A percentile compares a stretch with the other conserved stretches of the same genome.
Conservation (phyloP, 2,797 vertebrate genomes). For the Cuniculus paca region DNA sequence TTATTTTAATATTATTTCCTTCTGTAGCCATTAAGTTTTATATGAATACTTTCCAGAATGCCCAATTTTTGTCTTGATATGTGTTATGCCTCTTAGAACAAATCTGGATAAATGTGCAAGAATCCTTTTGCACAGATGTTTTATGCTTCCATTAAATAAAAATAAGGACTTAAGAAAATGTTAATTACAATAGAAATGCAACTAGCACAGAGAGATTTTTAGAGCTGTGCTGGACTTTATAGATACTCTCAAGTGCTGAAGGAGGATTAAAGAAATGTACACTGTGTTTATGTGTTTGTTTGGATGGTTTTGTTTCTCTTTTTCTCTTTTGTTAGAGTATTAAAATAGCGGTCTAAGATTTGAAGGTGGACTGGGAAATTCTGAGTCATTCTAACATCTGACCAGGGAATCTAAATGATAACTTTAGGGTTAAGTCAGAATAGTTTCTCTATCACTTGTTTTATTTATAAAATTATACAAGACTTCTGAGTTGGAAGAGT, state of each 20-base stretch:
- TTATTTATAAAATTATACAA: constrained; percentile 58
- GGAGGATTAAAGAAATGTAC: constrained; percentile 74
- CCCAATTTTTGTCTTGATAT: constrained; percentile 59
- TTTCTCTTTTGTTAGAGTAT: not conserved
- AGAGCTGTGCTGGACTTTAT: constrained; percentile 31
- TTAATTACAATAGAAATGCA: constrained; percentile 54
- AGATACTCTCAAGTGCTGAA: not conserved
- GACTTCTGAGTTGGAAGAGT: constrained; percentile 5
- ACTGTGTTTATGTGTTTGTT: constrained; percentile 50
- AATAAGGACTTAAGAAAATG: constrained; percentile 45
- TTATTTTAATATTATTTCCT: constrained; percentile 67
- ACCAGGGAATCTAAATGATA: not conserved
- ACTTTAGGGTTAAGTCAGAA: not conserved
- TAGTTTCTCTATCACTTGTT: constrained; percentile 18
- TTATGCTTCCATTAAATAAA: constrained; percentile 72
- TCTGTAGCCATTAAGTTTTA: constrained; percentile 69
- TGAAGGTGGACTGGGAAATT: not conserved
- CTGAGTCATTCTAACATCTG: not conserved
- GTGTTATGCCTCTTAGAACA: constrained; percentile 75
- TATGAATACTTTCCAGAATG: constrained; percentile 66
- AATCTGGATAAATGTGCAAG: constrained; percentile 66
- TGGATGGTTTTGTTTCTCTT: constrained; percentile 34
- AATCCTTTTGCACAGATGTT: constrained; percentile 66
- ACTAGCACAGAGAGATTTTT: constrained; percentile 40
- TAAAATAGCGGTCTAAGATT: not conserved